Evolutionary conservation across 2,113 vertebrate genomes (phyloP), one percentile per base, ranked within the genome.

Genomic region (Chlamydotis undulata): DNA sequence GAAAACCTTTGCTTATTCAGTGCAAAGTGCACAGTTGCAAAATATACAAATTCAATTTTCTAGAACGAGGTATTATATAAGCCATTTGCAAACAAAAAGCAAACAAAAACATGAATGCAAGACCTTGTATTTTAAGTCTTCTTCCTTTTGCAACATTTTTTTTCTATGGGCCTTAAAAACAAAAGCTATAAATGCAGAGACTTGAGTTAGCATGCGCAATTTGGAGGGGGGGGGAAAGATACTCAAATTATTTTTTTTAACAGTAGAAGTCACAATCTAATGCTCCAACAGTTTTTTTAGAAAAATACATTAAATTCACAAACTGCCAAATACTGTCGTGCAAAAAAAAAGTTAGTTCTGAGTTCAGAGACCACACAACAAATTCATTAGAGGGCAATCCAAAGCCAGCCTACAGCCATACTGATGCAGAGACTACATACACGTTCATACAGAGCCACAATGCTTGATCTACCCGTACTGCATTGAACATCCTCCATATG

Each of bases 401-500:
- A 91, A 89, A 80, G 19, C 33, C 61, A 89, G 49, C 7, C 52
- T 63, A 64, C 17, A 89, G 64, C 37, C 64, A 49, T 8, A n/a
- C 9, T 9, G 52, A 53, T 23, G 18, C 47, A 52, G n/a, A 81
- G 19, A 24, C 37, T 63, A 41, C 8, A 33, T 3, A 29, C 19
- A 47, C 18, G 28, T 19, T 23, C 52, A 70, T 7, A 67, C 4
- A 15, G 16, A 37, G 68, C 4, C 69, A 75, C 39, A 64, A 41
- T 2, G 2, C 10, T 75, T 33, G 7, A 60, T 37, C 77, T 68
- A 75, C 60, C 33, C 10, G 31, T 29, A 49, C 26, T 5, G 59
- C 56, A 31, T 0, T 4, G 1, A 80, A 19, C 12, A 55, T 19
- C 5, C 45, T 63, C 14, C 19, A 49, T 1, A 4, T 4, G 5